Base-by-base conservation (phyloP, 2,888 invertebrate genomes). In the Cheilosia urbana region DNA sequence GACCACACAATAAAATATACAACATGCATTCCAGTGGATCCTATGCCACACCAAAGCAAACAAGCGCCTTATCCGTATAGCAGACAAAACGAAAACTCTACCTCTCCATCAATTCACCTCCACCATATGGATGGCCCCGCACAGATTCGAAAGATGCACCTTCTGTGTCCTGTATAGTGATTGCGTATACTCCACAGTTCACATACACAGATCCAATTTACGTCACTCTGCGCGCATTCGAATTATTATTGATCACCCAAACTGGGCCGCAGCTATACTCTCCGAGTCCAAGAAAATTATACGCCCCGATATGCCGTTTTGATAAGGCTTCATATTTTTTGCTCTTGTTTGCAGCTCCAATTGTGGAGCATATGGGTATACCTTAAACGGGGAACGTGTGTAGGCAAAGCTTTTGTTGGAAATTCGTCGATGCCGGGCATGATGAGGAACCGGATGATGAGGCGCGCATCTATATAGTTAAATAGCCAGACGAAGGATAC, bases 291-390 rank as follows among this genome's bases (percentile, higher is more conserved):
- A 34, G 37, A 72, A 72, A 80, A 81, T 87, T 81, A 77, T 77
- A 87, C 81, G 81, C 85, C 81, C 81, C 60, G 85, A 87, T 87
- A 81, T 87, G 77, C 81, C 62, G 47, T 77, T 77, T 81, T 81
- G 85, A 87, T 87, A 87, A 84, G 66, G 63, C 71, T 13, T 37
- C 30, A 47, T 75, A 47, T 73, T 68, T 68, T 62, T 47, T 40
- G 2, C 53, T 21, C n/a, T 40, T 17, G 19, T 3, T n/a, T 37
- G 21, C 40, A 58, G 40, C 24, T 60, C 69, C 84, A 71, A 76
- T 71, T 75, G 68, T 72, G 69, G 24, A 58, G 60, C 27, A 34
- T 40, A 60, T 65, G 66, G n/a, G n/a, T n/a, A n/a, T 65, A 19
- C 47, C 47, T 4, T 47, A 47, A 47, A 17, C 17, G 17, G 17